Evolutionary conservation across 2,888 invertebrate genomes (phyloP).

Genomic region (Polylopha cassiicola): DNA sequence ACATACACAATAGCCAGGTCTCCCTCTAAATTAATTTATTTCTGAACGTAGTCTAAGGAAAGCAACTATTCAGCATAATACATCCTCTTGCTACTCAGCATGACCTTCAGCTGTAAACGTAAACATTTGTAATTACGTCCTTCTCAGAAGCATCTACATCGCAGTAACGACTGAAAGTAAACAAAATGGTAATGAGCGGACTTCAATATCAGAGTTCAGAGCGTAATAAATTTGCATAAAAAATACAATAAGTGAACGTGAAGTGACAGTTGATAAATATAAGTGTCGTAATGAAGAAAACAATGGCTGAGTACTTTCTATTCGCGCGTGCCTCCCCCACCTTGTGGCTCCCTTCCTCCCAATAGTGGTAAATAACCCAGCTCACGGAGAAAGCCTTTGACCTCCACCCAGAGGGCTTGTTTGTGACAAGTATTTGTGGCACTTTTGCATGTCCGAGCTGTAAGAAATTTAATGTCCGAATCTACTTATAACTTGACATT

Average conservation of each 20-base stretch:
- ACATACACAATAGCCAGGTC: constrained; percentile 7
- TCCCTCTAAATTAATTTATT: no score
- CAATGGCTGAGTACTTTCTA: constrained; percentile 69
- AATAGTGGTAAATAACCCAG: constrained; percentile 25
- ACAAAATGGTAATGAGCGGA: no score
- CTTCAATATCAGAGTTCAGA: constrained; percentile 28
- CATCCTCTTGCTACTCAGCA: no score
- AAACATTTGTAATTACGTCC: no score
- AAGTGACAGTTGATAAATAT: constrained; percentile 62
- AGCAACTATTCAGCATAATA: no score
- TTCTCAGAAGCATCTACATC: no score
- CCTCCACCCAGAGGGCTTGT: constrained; percentile 58
- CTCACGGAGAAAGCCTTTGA: constrained; percentile 70
- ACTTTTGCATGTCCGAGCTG: constrained; percentile 41
- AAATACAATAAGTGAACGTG: constrained; percentile 53
- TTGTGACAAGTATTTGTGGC: constrained; percentile 50
- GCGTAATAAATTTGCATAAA: constrained; percentile 51
- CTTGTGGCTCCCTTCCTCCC: constrained; percentile 32
- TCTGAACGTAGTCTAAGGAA: no score
- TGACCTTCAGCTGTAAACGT: no score
- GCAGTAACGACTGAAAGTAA: no score
- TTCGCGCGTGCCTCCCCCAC: constrained; percentile 45
- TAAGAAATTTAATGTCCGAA: constrained; percentile 13
- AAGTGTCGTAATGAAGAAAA: constrained; percentile 68
- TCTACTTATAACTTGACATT: constrained; percentile 22